Conservation (phyloP, 2,888 invertebrate species). For the Drosophila vallismaia region DNA sequence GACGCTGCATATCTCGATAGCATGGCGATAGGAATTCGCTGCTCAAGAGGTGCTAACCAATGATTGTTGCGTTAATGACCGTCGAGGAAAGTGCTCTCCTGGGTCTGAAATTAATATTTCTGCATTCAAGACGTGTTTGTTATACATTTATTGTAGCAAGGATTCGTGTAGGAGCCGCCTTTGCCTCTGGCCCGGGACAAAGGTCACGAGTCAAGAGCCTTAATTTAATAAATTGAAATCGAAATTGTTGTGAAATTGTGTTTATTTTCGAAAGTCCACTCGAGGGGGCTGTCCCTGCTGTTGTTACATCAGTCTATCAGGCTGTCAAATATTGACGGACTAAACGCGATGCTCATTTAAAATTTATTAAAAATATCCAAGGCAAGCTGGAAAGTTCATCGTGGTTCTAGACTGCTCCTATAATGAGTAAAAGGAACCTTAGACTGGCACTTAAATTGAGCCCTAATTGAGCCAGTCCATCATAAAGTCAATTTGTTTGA, state of each 20-base stretch:
- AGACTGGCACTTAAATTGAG: constrained; percentile 39
- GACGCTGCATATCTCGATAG: too few species aligned
- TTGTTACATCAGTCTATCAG: constrained; percentile 19
- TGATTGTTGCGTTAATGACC: too few species aligned
- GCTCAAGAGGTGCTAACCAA: constrained; percentile 17
- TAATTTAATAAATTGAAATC: constrained; percentile 55
- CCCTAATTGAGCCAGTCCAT: constrained; percentile 37
- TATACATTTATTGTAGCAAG: too few species aligned
- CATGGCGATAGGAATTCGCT: neutral
- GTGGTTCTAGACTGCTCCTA: neutral
- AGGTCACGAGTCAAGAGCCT: constrained; percentile 41
- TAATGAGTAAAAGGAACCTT: constrained; percentile 32
- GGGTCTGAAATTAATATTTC: neutral
- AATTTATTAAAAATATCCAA: constrained; percentile 64
- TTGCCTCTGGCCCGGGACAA: constrained; percentile 18
- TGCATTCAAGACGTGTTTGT: too few species aligned
- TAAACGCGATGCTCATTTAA: constrained; percentile 55
- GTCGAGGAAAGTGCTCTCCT: neutral
- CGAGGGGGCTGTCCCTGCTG: constrained; percentile 11
- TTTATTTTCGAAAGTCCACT: constrained; percentile 57
- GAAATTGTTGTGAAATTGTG: constrained; percentile 66
- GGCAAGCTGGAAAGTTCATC: constrained; percentile 17
- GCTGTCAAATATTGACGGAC: constrained; percentile 61
- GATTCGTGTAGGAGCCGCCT: neutral
- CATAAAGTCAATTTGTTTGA: constrained; percentile 33